These are phyloP conservation scores for Thripadectes ignobilis DNA, from an alignment of 2,797 vertebrate species.

Conservation along the genomic window DNA sequence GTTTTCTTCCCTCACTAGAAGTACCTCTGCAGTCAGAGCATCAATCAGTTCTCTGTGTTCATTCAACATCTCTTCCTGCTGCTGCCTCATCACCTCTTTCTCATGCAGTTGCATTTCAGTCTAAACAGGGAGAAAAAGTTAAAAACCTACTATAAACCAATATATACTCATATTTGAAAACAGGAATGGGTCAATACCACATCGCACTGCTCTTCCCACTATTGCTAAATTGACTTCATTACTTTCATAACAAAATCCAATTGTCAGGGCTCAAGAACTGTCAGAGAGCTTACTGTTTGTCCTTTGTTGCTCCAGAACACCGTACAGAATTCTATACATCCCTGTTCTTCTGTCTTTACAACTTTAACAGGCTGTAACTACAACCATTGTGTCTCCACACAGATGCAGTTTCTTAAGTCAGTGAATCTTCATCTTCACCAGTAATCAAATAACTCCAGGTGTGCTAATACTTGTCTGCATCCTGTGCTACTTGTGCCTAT, in stretches of 20 bases:
- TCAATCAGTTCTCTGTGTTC: conserved; percentile 89
- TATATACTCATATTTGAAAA: background rate
- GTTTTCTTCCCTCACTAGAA: conserved; percentile 84
- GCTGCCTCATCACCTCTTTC: conserved; percentile 75
- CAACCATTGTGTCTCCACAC: background rate
- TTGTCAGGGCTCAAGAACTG: background rate
- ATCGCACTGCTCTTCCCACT: background rate
- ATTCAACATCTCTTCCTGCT: conserved; percentile 76
- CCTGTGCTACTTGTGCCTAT: background rate
- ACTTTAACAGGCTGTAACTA: background rate
- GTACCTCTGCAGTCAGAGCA: conserved; percentile 89
- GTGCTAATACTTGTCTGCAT: background rate
- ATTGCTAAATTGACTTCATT: background rate
- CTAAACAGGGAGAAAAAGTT: conserved; percentile 58
- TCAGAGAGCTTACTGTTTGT: background rate
- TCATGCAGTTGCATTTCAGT: conserved; percentile 78
- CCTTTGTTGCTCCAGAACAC: background rate
- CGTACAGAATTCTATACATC: background rate
- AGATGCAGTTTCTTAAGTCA: background rate
- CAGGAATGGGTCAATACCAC: fast-evolving
- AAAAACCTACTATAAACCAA: background rate
- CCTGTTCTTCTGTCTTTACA: background rate
- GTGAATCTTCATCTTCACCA: background rate
- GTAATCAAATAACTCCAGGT: background rate
- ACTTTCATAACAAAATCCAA: background rate